Evolutionary conservation across 2,113 vertebrate genomes (phyloP), one percentile per base, ranked within the genome.

Genomic region (Megaceryle torquata): DNA sequence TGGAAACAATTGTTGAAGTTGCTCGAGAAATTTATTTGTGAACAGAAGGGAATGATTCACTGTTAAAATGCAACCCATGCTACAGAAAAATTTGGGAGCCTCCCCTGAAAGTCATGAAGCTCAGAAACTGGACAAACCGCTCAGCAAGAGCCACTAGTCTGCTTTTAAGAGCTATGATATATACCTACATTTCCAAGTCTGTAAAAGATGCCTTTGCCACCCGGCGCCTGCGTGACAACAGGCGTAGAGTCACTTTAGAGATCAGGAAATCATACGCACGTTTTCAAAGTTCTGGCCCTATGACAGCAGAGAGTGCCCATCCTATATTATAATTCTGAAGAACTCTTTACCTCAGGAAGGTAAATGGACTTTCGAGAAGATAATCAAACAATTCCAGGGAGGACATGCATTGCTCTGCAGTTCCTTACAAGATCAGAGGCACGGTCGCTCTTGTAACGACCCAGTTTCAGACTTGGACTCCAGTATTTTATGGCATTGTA

Each of bases 1-100:
- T 83, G 76, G 85, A 95, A 96, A 96, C 94, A 81, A 97, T 91
- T 94, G 90, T 31, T 93, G 80, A 93, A 94, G 33, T 48, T 96
- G 60, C 64, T 90, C 83, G 51, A 93, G 72, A 94, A 91, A 96
- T 83, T 69, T 14, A 78, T 59, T 84, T 91, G 89, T 64, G 82
- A 93, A 86, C 85, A 94, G 93, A 96, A 96, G 13, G 56, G 35
- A 63, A 83, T 86, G 68, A 96, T 86, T 97, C 91, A 86, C 64
- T 88, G 60, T 64, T 74, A 83, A 93, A 91, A 94, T 63, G 82
- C 24, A 91, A 86, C 19, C 54, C 89, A 86, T 80, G 29, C 54
- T 59, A 69, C 61, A 89, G 41, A 88, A 89, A 89, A 91, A 77
- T 70, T 77, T 0, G 11, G 68, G 41, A 88, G 54, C n/a, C 51